A percentile compares a stretch with the other conserved stretches of the same genome.
Evolutionary conservation across 2,888 invertebrate genomes (phyloP).

Genomic region (Acleris holmiana): DNA sequence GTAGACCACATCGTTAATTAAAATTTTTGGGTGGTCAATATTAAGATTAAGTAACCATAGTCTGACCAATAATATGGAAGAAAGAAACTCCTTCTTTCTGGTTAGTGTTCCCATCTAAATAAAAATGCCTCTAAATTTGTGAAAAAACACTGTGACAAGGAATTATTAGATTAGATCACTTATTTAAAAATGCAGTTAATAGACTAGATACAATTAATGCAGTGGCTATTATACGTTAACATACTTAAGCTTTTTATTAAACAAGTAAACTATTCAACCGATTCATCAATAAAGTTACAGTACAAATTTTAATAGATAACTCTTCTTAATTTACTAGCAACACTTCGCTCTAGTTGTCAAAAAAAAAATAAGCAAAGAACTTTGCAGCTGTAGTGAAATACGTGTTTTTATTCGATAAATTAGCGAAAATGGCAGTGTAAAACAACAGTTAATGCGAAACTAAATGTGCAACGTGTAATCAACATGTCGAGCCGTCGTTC

Average conservation of each 20-base stretch:
- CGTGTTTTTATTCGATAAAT: slow-evolving; percentile 74
- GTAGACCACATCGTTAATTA: too few species aligned
- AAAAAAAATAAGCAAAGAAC: slow-evolving; percentile 48
- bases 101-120: neutral
- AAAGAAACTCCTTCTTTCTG: neutral
- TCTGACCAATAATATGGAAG: too few species aligned
- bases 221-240: too few species aligned
- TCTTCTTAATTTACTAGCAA: slow-evolving; percentile 44
- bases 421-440: slow-evolving; percentile 60
- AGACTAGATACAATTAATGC: neutral
- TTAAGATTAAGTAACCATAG: too few species aligned
- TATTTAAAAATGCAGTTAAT: neutral
- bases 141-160: neutral
- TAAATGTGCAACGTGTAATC: slow-evolving; percentile 66
- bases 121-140: neutral
- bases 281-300: too few species aligned
- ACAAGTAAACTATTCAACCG: too few species aligned
- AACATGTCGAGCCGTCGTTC: slow-evolving; percentile 81
- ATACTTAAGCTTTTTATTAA: too few species aligned
- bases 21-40: too few species aligned
- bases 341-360: slow-evolving; percentile 57
- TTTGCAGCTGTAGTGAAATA: slow-evolving; percentile 71
- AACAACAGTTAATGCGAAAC: slow-evolving; percentile 49
- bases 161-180: too few species aligned
- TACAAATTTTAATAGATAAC: neutral